Evolutionary conservation across 2,888 invertebrate genomes (phyloP), one percentile per base, ranked within the genome.

Genomic region (Drosophila demipolita): DNA sequence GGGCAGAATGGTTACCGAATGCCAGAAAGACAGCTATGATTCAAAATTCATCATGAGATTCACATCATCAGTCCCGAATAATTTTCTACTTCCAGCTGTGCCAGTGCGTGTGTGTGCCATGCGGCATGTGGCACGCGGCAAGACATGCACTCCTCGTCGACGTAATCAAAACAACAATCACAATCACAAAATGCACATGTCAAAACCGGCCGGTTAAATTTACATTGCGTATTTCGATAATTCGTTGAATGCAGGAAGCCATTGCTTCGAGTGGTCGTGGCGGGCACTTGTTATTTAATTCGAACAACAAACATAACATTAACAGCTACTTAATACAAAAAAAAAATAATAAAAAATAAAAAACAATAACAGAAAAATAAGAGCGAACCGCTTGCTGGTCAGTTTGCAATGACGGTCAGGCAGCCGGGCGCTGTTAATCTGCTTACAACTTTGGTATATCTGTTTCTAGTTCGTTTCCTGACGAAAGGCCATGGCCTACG

Each of bases 391-490:
- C 52, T 62, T 29, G 66, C 66, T 77, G 78, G 61, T 42, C 65
- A 65, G 61, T 68, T 55, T 60, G 60, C 55, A 68, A 68, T 70
- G 54, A 60, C 48, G 54, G 57, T 23, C 23, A 45, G 45, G 55
- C 59, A 38, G 73, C 53, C 73, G 73, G 76, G 74, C 74, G 78
- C 76, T 79, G 68, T 48, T 20, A 23, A 69, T 78, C 65, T 79
- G 78, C 52, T 78, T 77, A 63, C 65, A 78, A 63, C 62, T 54
- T 66, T 68, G 52, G 65, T 42, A 66, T 76, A 68, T 78, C 68
- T 78, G 74, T 66, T 77, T 66, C 79, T 59, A 73, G 57, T 73
- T 78, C 78, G 78, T 62, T 62, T 73, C 17, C 77, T 73, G 78
- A 65, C 79, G 53, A 75, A 63, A 73, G 76, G 65, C 74, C 79